Percentiles rank a stretch among this genome's conserved stretches.
These are phyloP conservation scores for Chelonus formosanus DNA, from an alignment of 2,888 invertebrate genomes.

Conservation along the genomic window DNA sequence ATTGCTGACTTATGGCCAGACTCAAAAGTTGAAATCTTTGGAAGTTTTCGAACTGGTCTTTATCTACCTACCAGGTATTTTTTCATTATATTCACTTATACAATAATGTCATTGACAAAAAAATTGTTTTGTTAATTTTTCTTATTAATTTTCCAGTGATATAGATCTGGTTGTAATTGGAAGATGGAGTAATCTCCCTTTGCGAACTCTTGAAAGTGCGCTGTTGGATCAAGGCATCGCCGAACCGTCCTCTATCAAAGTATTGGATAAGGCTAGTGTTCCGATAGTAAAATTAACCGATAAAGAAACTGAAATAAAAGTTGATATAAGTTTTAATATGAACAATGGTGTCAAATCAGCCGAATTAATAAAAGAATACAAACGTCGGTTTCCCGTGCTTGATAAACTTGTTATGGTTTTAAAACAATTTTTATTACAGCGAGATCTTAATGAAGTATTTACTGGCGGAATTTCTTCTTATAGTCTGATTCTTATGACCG, in stretches of 20 bases:
- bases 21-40: constrained; percentile 96
- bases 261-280: constrained; percentile 96
- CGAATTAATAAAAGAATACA: constrained; percentile 91
- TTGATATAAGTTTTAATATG: constrained; percentile 99
- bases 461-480: constrained; percentile 99
- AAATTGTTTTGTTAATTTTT: background rate
- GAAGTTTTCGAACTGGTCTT: constrained; percentile 95
- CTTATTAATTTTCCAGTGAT: constrained; percentile 68
- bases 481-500: constrained; percentile 97
- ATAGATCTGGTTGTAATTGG: constrained; percentile 73
- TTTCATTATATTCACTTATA: background rate
- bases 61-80: constrained; percentile 92
- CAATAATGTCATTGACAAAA: background rate
- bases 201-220: constrained; percentile 90
- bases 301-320: constrained; percentile 79
- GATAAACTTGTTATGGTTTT: constrained; percentile 95
- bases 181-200: constrained; percentile 90
- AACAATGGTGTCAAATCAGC: constrained; percentile 97
- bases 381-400: constrained; percentile 87
- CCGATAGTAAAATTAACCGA: constrained; percentile 98
- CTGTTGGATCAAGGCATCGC: constrained; percentile 90
- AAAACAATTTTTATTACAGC: constrained; percentile 97
- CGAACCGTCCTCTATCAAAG: constrained; percentile 89
- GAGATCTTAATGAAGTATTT: constrained; percentile 99
- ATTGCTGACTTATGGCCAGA: constrained; percentile 91